Conservation (phyloP, 2,888 invertebrate genomes). For the Drosophila lacicola region DNA sequence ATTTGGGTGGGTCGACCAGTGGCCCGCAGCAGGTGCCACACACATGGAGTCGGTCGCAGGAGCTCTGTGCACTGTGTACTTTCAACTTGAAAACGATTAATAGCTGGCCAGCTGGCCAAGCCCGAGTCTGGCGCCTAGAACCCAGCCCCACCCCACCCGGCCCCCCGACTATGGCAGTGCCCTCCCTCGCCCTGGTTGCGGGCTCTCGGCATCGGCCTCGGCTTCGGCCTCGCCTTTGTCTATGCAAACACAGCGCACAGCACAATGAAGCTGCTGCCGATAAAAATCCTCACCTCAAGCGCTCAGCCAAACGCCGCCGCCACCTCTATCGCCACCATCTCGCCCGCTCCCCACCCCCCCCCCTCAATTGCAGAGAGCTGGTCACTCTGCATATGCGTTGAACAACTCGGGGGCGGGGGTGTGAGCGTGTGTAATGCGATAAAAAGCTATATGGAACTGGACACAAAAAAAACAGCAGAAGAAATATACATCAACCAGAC, state of each 20-base stretch:
- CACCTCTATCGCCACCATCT: neutral
- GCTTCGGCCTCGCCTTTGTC: slow-evolving; percentile 56
- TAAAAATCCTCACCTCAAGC: slow-evolving; percentile 66
- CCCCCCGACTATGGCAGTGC: neutral
- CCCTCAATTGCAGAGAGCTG: neutral
- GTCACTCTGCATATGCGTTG: slow-evolving; percentile 55
- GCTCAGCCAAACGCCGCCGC: slow-evolving; percentile 13
- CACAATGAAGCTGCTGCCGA: slow-evolving; percentile 64
- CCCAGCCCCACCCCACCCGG: neutral
- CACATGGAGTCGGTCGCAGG: slow-evolving; percentile 24
- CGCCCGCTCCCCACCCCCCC: neutral
- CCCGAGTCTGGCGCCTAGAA: slow-evolving; percentile 47
- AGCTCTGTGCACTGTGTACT: slow-evolving; percentile 23
- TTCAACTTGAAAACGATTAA: slow-evolving; percentile 54
- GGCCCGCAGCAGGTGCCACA: slow-evolving; percentile 62
- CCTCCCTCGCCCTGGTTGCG: neutral
- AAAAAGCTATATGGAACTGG: slow-evolving; percentile 56
- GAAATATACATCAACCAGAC: slow-evolving; percentile 25
- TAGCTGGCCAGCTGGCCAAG: slow-evolving; percentile 48
- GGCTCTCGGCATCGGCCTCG: neutral
- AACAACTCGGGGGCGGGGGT: slow-evolving; percentile 27
- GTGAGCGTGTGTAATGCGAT: slow-evolving; percentile 55
- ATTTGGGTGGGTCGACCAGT: slow-evolving; percentile 34
- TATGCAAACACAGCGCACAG: slow-evolving; percentile 43
- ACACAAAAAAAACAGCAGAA: slow-evolving; percentile 15